A percentile compares a stretch with the other conserved stretches of the same genome.
Conservation (phyloP, 2,888 invertebrate species). For the Daptonema setosum region DNA sequence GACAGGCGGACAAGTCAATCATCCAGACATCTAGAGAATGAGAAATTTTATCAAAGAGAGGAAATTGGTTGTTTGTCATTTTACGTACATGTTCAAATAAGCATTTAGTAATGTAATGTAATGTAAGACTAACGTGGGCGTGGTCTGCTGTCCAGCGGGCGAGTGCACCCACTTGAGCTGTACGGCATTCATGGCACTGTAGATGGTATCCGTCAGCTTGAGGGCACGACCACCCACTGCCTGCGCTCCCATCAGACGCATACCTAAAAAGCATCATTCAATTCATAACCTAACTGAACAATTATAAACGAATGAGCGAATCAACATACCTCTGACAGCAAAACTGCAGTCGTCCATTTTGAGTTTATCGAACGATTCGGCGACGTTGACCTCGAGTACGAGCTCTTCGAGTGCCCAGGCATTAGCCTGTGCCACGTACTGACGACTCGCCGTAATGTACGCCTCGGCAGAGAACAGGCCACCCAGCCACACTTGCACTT, state of each 20-base stretch:
- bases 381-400: conserved; percentile 42
- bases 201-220: conserved; percentile 71
- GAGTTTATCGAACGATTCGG: conserved; percentile 31
- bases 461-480: conserved; percentile 94
- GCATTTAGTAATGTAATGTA: not conserved
- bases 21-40: no score
- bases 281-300: not conserved
- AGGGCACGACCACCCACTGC: conserved; percentile 65
- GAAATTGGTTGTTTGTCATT: no score
- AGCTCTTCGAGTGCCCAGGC: conserved; percentile 79
- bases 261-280: conserved; percentile 37
- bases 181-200: conserved; percentile 72
- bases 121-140: not conserved
- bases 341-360: conserved; percentile 33
- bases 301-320: not conserved
- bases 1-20: no score
- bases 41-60: no score
- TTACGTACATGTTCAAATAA: no score
- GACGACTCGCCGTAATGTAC: conserved; percentile 91
- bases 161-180: conserved; percentile 67
- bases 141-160: conserved; percentile 2
- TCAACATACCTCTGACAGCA: conserved; percentile 29
- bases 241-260: conserved; percentile 86
- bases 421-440: conserved; percentile 71
- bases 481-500: conserved; percentile 83